Conservation (phyloP, 2,797 vertebrate genomes). For the Rhabdomys pumilio region DNA sequence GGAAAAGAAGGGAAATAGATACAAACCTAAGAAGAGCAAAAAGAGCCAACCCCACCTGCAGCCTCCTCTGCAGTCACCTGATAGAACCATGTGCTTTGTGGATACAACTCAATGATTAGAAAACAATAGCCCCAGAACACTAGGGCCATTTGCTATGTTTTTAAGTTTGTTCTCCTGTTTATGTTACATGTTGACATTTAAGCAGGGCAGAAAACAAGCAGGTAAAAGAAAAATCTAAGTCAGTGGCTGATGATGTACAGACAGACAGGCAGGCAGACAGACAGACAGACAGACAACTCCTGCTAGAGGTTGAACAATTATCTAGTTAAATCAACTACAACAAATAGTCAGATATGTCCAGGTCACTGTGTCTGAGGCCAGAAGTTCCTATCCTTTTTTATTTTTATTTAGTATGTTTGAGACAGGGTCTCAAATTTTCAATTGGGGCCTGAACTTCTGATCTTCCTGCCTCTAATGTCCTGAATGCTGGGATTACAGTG, state of each 20-base stretch:
- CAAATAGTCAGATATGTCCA: neutral
- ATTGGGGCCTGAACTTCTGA: neutral
- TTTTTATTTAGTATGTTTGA: neutral
- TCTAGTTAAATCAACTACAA: conserved; percentile 27
- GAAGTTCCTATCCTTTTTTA: neutral
- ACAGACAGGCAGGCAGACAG: neutral
- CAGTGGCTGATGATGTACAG: neutral
- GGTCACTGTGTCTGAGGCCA: neutral
- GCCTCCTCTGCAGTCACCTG: neutral
- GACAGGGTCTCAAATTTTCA: neutral
- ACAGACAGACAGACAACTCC: neutral
- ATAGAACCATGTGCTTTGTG: neutral
- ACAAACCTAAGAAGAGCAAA: conserved; percentile 35
- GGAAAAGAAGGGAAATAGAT: conserved; percentile 72
- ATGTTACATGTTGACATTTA: neutral
- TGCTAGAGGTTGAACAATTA: neutral
- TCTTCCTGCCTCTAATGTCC: neutral
- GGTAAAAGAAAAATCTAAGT: neutral
- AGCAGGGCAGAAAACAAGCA: neutral
- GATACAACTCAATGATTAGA: neutral
- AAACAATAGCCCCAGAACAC: neutral
- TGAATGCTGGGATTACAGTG: neutral
- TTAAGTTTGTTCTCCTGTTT: conserved; percentile 28
- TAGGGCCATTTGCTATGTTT: neutral
- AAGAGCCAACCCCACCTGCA: neutral